Base-by-base conservation (phyloP, 2,797 vertebrate species). In the Peromyscus aztecus region DNA sequence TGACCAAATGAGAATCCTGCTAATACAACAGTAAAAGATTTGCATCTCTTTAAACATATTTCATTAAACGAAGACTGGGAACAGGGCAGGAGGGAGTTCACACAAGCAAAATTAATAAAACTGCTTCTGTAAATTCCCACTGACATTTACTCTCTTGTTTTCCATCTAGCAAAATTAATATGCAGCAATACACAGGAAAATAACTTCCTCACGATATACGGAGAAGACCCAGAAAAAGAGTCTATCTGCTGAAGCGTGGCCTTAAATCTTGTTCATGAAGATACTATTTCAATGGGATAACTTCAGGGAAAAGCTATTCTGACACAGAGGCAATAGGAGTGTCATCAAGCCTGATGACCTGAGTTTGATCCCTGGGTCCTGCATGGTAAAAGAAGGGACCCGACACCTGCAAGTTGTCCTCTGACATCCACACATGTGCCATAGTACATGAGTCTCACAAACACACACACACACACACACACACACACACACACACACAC, bases 21-120 rank as follows among this genome's bases (percentile, higher is more conserved):
- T 55, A 52, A 61, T 34, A 71, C 31, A 95, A 63, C 12, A 83
- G 59, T 57, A 92, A 89, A 92, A 77, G 19, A 65, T 65, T 77
- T 80, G 37, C 2, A 67, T 10, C 17, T 84, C 57, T 61, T 76
- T 85, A 84, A 91, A 82, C 11, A n/a, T 71, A n/a, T 46, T 92
- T 92, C 90, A 84, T 94, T 94, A 91, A 69, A 81, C 19, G 89
- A 89, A 91, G 61, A 90, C 31, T 46, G 4, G 40, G 19, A 59
- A 37, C 16, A 23, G 46, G 67, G 57, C 7, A 73, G 67, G n/a
- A 87, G 67, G n/a, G 67, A 55, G 80, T 83, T 95, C 21, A 43
- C n/a, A 78, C 78, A 93, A 86, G 40, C 40, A 34, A 84, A 96
- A 97, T 91, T 71, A 93, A 82, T 65, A 90, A 69, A 92, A 24